These are phyloP conservation scores for Leptopterna dolabrata DNA, from an alignment of 2,888 invertebrate species.

Conservation along the genomic window DNA sequence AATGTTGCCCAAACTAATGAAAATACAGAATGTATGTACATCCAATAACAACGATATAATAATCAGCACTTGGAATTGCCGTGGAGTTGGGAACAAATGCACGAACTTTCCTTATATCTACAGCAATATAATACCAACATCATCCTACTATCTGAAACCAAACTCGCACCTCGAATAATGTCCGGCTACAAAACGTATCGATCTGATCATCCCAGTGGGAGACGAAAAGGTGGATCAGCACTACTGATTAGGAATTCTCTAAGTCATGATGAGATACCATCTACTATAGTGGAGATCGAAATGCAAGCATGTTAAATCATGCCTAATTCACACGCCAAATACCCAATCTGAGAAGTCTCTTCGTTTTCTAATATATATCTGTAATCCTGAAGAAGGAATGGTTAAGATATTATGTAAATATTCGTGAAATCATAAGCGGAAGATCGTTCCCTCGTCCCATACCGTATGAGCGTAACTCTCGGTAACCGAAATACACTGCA, in stretches of 20 bases:
- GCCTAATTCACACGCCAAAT: too few species aligned
- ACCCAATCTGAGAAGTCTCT: too few species aligned
- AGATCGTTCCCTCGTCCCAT: too few species aligned
- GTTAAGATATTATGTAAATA: too few species aligned
- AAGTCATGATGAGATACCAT: conserved; percentile 13
- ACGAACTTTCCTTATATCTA: too few species aligned
- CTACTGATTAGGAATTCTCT: neutral
- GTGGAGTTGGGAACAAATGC: too few species aligned
- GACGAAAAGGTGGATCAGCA: conserved; percentile 13
- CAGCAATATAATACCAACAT: too few species aligned
- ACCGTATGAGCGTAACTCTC: too few species aligned
- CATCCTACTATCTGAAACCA: too few species aligned
- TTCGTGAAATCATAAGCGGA: too few species aligned
- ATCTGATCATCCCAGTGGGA: conserved; percentile 21
- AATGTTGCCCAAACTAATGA: conserved; percentile 15
- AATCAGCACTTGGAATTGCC: conserved; percentile 37
- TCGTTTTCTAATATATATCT: too few species aligned
- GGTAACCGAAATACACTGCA: neutral
- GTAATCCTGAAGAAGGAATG: too few species aligned
- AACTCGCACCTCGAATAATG: conserved; percentile 24
- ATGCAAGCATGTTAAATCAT: conserved; percentile 23
- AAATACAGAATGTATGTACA: neutral
- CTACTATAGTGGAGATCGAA: conserved; percentile 4
- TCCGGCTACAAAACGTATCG: conserved; percentile 19
- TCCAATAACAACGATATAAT: neutral